Evolutionary conservation across 2,888 invertebrate species (phyloP).

Genomic region (Odontothrips loti): DNA sequence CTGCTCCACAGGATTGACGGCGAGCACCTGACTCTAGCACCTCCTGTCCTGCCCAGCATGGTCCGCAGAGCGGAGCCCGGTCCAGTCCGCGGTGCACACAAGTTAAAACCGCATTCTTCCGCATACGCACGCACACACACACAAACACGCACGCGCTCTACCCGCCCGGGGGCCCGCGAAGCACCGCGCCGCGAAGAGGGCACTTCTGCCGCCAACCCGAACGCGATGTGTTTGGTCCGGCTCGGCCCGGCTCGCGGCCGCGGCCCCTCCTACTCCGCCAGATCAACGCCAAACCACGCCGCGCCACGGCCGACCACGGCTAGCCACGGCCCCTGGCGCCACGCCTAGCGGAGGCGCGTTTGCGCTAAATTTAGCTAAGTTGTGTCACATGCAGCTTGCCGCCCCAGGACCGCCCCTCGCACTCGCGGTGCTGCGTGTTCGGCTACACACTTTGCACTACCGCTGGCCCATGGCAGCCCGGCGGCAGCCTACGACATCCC

Average conservation of each 20-base stretch:
- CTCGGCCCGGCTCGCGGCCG: background rate
- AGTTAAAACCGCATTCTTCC: background rate
- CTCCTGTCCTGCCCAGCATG: background rate
- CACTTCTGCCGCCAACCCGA: background rate
- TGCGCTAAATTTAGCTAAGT: conserved; percentile 9
- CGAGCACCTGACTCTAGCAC: too few species aligned
- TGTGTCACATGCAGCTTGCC: background rate
- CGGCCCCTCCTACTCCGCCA: background rate
- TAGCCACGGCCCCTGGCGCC: background rate
- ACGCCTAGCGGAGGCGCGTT: conserved; percentile 16
- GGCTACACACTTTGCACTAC: background rate
- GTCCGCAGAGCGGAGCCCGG: background rate
- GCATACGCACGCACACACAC: background rate
- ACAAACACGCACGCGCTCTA: background rate
- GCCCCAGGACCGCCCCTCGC: background rate
- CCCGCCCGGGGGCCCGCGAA: background rate
- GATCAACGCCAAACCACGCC: background rate
- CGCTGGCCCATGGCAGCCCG: background rate
- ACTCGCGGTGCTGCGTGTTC: background rate
- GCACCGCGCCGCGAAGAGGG: background rate
- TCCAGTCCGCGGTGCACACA: background rate
- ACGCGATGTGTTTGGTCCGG: background rate
- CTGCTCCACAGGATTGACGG: background rate
- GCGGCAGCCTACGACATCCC: too few species aligned
- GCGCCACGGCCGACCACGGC: background rate